A percentile compares a stretch with the other conserved stretches of the same genome.
phyloP scores from a whole-genome alignment of 2,797 vertebrate species.

The Podarcis lilfordi region DNA sequence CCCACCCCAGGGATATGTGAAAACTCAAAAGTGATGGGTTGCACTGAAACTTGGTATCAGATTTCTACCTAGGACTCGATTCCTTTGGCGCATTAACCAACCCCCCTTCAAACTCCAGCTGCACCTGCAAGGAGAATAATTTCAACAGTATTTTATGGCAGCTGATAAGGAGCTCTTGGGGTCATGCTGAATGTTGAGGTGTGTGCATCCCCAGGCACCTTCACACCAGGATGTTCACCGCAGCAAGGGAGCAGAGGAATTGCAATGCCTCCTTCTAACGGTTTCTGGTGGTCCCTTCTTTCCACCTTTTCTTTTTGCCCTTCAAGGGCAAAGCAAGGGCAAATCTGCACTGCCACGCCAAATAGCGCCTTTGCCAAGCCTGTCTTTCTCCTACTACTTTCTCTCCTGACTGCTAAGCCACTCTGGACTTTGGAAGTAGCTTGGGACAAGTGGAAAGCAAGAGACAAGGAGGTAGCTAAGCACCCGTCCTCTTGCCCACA shows the following conservation, averaged over 20 bases:
- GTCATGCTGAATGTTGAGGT: neutral
- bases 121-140: conserved; percentile 1
- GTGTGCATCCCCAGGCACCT: neutral
- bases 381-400: neutral
- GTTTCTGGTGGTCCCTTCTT: neutral
- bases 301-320: neutral
- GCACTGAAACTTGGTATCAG: conserved; percentile 23
- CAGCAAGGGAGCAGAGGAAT: neutral
- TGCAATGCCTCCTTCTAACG: neutral
- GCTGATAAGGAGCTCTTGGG: neutral
- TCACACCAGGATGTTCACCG: neutral
- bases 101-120: neutral
- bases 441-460: too few relatives aligned
- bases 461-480: too few relatives aligned
- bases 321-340: neutral
- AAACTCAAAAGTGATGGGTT: conserved; percentile 20
- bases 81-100: neutral
- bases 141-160: conserved; percentile 4
- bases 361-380: neutral
- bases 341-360: neutral
- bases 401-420: neutral
- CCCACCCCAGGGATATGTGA: neutral
- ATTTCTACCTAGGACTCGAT: conserved; percentile 16
- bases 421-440: too few relatives aligned
- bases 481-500: too few relatives aligned